Evolutionary conservation across 1,140 invertebrate species (phyloP).

Genomic region (Lepidurus apus): DNA sequence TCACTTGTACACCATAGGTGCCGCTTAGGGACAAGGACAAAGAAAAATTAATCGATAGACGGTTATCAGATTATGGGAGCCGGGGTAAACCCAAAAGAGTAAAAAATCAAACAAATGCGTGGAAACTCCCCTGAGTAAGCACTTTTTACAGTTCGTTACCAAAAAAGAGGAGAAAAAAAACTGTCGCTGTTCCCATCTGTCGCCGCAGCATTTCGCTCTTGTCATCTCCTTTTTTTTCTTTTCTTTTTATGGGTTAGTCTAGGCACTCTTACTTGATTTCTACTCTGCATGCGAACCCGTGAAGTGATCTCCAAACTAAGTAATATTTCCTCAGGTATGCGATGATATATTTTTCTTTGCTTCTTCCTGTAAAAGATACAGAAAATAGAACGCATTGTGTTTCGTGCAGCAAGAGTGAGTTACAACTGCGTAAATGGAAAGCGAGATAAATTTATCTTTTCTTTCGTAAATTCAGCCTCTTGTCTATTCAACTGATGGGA

Average conservation of each 20-base stretch:
- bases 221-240: too few species aligned
- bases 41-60: slow-evolving; percentile 16
- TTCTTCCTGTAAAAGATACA: too few species aligned
- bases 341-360: too few species aligned
- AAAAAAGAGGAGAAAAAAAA: neutral
- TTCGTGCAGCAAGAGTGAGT: neutral
- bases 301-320: neutral
- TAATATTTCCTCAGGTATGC: too few species aligned
- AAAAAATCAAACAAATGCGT: neutral
- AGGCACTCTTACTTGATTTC: neutral
- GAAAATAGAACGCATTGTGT: neutral
- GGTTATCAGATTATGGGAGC: neutral
- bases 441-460: neutral
- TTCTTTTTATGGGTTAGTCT: neutral
- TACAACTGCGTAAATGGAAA: neutral
- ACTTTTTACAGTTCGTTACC: neutral
- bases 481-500: neutral
- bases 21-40: neutral
- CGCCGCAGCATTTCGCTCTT: neutral
- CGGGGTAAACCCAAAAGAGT: neutral
- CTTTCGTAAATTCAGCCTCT: neutral
- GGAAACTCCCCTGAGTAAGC: neutral
- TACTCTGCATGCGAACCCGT: neutral
- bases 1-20: neutral
- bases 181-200: neutral